phyloP scores from a whole-genome alignment of 2,888 invertebrate species.

The Trichacis sp. region DNA sequence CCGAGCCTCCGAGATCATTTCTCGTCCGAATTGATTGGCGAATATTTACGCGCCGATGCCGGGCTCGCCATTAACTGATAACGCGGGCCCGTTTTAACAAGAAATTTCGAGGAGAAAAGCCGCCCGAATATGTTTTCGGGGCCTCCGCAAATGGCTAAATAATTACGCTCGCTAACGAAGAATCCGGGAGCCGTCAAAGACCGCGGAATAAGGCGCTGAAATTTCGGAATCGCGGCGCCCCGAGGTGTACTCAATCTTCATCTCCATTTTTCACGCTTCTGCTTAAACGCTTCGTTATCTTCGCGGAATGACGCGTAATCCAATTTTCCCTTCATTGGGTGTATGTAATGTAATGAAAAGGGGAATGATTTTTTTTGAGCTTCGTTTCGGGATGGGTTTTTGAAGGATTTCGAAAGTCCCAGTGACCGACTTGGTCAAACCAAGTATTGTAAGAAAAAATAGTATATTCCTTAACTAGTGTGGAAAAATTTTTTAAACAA shows the following conservation, averaged over 20 bases:
- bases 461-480: too few relatives aligned
- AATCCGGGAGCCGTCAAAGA: neutral
- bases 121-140: neutral
- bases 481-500: too few relatives aligned
- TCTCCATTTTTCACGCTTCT: constrained; percentile 9
- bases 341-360: too few relatives aligned
- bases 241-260: constrained; percentile 14
- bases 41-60: constrained; percentile 44
- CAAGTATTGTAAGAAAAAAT: too few relatives aligned
- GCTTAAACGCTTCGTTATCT: constrained; percentile 5
- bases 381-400: neutral
- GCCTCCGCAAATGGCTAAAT: neutral
- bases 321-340: constrained; percentile 4
- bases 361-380: too few relatives aligned
- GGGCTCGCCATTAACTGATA: constrained; percentile 54
- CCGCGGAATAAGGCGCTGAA: neutral
- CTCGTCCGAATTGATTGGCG: constrained; percentile 41
- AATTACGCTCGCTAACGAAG: neutral
- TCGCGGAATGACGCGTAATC: constrained; percentile 2
- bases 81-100: constrained; percentile 34
- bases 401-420: neutral
- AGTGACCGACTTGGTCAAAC: too few relatives aligned
- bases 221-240: constrained; percentile 10
- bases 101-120: constrained; percentile 6
- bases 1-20: constrained; percentile 18